A percentile compares a stretch with the other conserved stretches of the same genome.
These are phyloP conservation scores for Geococcyx californianus DNA, from an alignment of 2,113 vertebrate genomes.

Conservation along the genomic window DNA sequence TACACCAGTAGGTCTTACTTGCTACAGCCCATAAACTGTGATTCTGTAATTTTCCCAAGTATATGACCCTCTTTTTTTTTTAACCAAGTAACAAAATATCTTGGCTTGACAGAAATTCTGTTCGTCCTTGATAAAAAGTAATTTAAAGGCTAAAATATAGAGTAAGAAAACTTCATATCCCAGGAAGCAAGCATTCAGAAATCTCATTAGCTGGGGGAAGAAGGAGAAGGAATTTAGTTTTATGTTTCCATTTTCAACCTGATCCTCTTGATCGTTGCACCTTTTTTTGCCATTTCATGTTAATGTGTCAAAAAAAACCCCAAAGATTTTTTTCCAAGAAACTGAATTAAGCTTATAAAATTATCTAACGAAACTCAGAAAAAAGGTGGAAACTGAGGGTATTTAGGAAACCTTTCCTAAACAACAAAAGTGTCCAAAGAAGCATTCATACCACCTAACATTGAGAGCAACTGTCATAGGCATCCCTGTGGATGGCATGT, in stretches of 20 bases:
- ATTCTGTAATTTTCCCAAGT: slow-evolving; percentile 29
- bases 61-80: neutral
- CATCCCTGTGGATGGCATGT: too few species aligned
- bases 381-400: neutral
- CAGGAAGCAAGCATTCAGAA: neutral
- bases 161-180: neutral
- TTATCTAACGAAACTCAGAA: neutral
- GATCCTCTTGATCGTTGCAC: neutral
- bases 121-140: slow-evolving; percentile 39
- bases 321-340: neutral
- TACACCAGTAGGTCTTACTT: slow-evolving; percentile 20
- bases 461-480: neutral
- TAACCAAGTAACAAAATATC: slow-evolving; percentile 8
- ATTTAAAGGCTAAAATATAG: slow-evolving; percentile 32
- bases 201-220: neutral
- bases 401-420: neutral
- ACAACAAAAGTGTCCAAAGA: neutral
- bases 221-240: neutral
- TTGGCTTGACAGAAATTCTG: slow-evolving; percentile 47
- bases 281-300: neutral
- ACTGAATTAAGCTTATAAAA: neutral
- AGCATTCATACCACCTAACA: neutral
- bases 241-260: slow-evolving; percentile 26
- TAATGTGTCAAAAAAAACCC: neutral
- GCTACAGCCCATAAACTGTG: slow-evolving; percentile 1